Percentiles rank a stretch among this genome's conserved stretches.
Evolutionary conservation across 2,113 vertebrate genomes (phyloP).

Genomic region (Glaucidium brasilianum): DNA sequence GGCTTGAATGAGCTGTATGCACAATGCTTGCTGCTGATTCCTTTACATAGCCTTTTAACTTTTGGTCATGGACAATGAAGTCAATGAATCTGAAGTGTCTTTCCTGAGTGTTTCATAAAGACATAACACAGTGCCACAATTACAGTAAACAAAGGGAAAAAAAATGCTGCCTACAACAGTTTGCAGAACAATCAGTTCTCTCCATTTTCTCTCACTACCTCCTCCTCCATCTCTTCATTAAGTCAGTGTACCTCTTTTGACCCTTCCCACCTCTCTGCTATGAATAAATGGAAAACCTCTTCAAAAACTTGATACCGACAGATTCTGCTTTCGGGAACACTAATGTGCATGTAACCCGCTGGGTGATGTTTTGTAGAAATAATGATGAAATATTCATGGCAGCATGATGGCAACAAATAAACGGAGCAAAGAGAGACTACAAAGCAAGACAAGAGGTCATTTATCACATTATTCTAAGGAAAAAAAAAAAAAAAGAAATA

Average conservation of each 20-base stretch:
- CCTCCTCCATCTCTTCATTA: neutral
- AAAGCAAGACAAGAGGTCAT: constrained; percentile 36
- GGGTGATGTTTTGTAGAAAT: constrained; percentile 36
- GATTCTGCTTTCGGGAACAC: constrained; percentile 4
- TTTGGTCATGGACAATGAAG: neutral
- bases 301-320: constrained; percentile 10
- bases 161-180: neutral
- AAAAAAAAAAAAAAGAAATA: neutral
- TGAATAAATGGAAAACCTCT: constrained; percentile 15
- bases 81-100: neutral
- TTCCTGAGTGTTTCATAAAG: neutral
- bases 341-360: constrained; percentile 27
- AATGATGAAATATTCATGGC: constrained; percentile 62
- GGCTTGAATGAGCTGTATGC: neutral
- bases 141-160: neutral
- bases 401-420: constrained; percentile 40
- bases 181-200: neutral
- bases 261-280: neutral
- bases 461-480: constrained; percentile 33
- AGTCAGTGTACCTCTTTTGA: neutral
- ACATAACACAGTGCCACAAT: neutral
- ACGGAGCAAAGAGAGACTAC: constrained; percentile 2
- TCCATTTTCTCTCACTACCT: neutral
- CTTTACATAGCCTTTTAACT: neutral
- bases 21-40: neutral